These are phyloP conservation scores for Euproctis similis DNA, from an alignment of 2,888 invertebrate species.

Conservation along the genomic window DNA sequence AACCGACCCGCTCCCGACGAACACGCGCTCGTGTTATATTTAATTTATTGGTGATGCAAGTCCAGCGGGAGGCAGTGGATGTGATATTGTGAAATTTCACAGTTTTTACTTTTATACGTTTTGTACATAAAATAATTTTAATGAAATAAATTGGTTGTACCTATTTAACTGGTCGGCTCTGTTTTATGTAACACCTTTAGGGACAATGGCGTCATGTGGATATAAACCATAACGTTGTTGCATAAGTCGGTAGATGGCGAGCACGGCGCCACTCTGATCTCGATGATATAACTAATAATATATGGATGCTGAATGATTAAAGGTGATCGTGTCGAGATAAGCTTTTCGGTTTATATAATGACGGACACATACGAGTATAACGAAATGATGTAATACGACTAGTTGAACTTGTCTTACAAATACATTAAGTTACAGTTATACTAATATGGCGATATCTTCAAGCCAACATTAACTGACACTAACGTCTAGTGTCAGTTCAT, in stretches of 20 bases:
- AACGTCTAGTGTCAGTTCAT: no score
- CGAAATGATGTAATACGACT: no score
- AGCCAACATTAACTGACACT: no score
- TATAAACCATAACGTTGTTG: slow-evolving; percentile 20
- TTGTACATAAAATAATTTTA: slow-evolving; percentile 60
- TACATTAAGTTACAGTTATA: no score
- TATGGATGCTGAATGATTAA: no score
- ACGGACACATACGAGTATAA: no score
- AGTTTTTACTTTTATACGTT: slow-evolving; percentile 63
- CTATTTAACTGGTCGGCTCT: slow-evolving; percentile 43
- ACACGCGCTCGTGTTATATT: slow-evolving; percentile 31
- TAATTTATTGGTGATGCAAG: slow-evolving; percentile 66
- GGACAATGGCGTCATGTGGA: slow-evolving; percentile 23
- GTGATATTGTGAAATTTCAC: slow-evolving; percentile 65
- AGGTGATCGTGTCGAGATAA: no score
- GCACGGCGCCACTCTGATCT: no score
- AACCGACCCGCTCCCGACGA: slow-evolving; percentile 26
- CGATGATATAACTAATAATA: no score
- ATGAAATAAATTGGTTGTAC: slow-evolving; percentile 51
- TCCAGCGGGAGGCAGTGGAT: slow-evolving; percentile 50
- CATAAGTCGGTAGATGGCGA: not conserved
- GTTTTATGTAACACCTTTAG: slow-evolving; percentile 43
- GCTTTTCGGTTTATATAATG: no score
- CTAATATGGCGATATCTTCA: no score
- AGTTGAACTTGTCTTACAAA: no score